Evolutionary conservation across 2,888 invertebrate genomes (phyloP).

Genomic region (Andrena praecox): DNA sequence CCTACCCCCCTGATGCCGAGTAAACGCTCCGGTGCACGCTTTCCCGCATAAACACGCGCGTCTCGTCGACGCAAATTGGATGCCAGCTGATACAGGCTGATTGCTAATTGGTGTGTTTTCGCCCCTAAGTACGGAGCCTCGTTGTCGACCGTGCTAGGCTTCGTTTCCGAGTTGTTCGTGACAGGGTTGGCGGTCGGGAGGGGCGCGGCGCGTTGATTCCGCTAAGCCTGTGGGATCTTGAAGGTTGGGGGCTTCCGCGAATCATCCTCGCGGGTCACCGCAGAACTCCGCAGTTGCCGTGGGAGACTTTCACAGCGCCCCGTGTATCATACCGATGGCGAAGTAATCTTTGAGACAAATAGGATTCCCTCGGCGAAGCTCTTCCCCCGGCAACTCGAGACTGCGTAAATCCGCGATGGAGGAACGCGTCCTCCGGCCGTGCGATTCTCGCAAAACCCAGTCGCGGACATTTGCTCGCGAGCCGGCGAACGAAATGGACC

Average conservation of each 20-base stretch:
- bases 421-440: not conserved
- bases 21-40: slow-evolving; percentile 32
- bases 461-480: not conserved
- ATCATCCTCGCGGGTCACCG: too few species aligned
- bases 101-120: slow-evolving; percentile 52
- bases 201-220: not conserved
- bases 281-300: too few species aligned
- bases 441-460: not conserved
- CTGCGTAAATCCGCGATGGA: not conserved
- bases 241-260: too few species aligned
- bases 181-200: not conserved
- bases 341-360: slow-evolving; percentile 2
- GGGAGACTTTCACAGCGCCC: too few species aligned
- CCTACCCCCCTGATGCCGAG: not conserved
- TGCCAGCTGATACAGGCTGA: slow-evolving; percentile 36
- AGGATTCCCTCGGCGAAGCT: not conserved
- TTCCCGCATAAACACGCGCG: slow-evolving; percentile 44
- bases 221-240: not conserved
- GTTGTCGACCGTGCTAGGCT: slow-evolving; percentile 12
- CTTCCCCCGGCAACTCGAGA: not conserved
- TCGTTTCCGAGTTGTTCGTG: not conserved
- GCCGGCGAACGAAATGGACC: slow-evolving; percentile 28
- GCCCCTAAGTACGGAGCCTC: slow-evolving; percentile 23
- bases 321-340: not conserved
- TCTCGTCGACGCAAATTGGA: slow-evolving; percentile 28